Percentiles rank a stretch among this genome's conserved stretches.
Evolutionary conservation across 2,113 vertebrate genomes (phyloP).

Genomic region (Dromaius novaehollandiae): DNA sequence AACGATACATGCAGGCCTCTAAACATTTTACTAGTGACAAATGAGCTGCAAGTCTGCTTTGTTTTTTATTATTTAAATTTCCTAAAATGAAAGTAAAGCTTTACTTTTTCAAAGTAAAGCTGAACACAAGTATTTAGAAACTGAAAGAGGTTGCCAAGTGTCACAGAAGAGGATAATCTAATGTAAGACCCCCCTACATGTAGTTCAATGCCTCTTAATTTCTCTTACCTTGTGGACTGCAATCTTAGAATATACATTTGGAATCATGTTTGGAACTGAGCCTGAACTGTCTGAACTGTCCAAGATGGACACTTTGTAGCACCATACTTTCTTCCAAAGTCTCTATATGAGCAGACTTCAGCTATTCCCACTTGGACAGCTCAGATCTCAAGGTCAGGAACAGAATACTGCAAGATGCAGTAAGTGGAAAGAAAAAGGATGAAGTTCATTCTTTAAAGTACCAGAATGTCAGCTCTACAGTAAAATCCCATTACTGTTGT

Average conservation of each 20-base stretch:
- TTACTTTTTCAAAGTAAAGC: not conserved
- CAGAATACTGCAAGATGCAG: not conserved
- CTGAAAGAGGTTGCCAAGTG: not conserved
- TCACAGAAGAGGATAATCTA: not conserved
- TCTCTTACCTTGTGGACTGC: not conserved
- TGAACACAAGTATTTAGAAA: not conserved
- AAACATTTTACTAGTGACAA: not conserved
- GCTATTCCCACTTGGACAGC: not conserved
- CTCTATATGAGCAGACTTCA: not conserved
- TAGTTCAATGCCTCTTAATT: not conserved
- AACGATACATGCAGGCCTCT: too few species aligned
- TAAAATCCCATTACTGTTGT: not conserved
- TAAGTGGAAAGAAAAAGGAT: not conserved
- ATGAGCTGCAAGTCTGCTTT: not conserved
- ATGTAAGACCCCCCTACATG: rapidly evolving
- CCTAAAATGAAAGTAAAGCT: not conserved
- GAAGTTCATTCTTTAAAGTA: not conserved
- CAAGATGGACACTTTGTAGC: not conserved
- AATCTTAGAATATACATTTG: not conserved
- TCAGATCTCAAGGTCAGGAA: not conserved
- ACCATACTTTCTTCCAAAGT: not conserved
- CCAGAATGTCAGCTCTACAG: not conserved
- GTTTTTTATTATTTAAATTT: not conserved
- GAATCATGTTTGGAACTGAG: not conserved
- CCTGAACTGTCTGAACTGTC: not conserved